A percentile compares a stretch with the other conserved stretches of the same genome.
phyloP scores from a whole-genome alignment of 2,113 vertebrate genomes.

The Orthonyx spaldingii region DNA sequence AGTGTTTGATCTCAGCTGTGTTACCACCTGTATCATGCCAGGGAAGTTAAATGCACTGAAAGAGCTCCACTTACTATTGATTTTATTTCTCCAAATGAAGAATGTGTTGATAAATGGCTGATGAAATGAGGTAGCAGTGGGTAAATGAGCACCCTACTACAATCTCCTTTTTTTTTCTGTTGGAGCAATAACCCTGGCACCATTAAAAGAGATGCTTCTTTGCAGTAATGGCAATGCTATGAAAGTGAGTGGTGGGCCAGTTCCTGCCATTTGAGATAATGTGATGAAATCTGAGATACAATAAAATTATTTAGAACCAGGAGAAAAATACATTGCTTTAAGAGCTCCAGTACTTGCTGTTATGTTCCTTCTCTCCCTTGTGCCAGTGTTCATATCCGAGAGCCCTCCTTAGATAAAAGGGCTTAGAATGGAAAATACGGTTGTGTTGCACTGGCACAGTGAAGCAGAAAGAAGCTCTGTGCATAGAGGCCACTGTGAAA shows the following conservation, averaged over 20 bases:
- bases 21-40: constrained; percentile 44
- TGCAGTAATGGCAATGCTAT: constrained; percentile 14
- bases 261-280: constrained; percentile 26
- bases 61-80: constrained; percentile 29
- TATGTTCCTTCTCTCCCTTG: not conserved
- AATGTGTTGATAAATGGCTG: constrained; percentile 38
- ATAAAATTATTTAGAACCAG: constrained; percentile 10
- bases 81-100: constrained; percentile 50
- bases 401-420: not conserved
- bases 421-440: not conserved
- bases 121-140: constrained; percentile 48
- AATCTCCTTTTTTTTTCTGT: not conserved
- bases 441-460: not conserved
- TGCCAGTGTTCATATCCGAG: not conserved
- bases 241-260: not conserved
- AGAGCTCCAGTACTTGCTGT: not conserved
- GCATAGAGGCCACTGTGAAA: not conserved
- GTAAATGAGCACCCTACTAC: constrained; percentile 36
- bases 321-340: constrained; percentile 7
- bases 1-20: constrained; percentile 57
- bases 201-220: not conserved
- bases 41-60: constrained; percentile 34
- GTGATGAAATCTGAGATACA: not conserved
- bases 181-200: constrained; percentile 22
- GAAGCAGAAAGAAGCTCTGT: not conserved